Evolutionary conservation across 2,113 vertebrate species (phyloP).

Genomic region (Leptobrachium ailaonicum): DNA sequence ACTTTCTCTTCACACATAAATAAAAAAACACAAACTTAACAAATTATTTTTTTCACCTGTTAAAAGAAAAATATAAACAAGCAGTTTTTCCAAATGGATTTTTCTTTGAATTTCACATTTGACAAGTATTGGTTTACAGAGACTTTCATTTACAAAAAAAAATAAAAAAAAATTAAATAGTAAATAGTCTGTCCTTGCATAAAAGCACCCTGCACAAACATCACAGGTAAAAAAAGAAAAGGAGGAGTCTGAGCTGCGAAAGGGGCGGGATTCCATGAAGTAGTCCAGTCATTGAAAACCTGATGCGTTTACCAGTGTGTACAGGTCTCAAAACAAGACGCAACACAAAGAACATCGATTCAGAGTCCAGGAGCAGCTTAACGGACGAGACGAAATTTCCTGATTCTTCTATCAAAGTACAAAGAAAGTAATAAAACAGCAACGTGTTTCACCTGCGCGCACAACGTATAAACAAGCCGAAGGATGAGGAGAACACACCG

Average conservation of each 20-base stretch:
- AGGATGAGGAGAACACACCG: too few relatives aligned
- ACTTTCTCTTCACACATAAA: too few relatives aligned
- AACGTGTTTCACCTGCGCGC: too few relatives aligned
- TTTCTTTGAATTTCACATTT: conserved; percentile 37
- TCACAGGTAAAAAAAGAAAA: conserved; percentile 1
- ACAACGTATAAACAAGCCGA: too few relatives aligned
- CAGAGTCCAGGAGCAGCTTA: too few relatives aligned
- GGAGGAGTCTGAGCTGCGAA: conserved; percentile 43
- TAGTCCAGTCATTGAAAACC: not conserved
- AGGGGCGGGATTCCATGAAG: conserved; percentile 29
- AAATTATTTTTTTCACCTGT: not conserved
- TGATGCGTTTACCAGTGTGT: not conserved
- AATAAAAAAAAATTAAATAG: conserved; percentile 39
- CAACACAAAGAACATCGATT: too few relatives aligned
- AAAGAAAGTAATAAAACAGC: too few relatives aligned
- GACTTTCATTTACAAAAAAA: conserved; percentile 49
- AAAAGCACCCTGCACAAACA: conserved; percentile 29
- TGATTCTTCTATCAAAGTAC: too few relatives aligned
- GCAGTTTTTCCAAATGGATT: not conserved
- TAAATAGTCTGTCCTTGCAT: conserved; percentile 46
- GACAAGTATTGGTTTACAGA: conserved; percentile 13
- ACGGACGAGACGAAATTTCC: too few relatives aligned
- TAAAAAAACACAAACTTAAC: too few relatives aligned
- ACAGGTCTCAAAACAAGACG: not conserved
- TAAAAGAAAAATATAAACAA: conserved; percentile 21